Evolutionary conservation across 2,113 vertebrate species (phyloP).

Genomic region (Murina feae): DNA sequence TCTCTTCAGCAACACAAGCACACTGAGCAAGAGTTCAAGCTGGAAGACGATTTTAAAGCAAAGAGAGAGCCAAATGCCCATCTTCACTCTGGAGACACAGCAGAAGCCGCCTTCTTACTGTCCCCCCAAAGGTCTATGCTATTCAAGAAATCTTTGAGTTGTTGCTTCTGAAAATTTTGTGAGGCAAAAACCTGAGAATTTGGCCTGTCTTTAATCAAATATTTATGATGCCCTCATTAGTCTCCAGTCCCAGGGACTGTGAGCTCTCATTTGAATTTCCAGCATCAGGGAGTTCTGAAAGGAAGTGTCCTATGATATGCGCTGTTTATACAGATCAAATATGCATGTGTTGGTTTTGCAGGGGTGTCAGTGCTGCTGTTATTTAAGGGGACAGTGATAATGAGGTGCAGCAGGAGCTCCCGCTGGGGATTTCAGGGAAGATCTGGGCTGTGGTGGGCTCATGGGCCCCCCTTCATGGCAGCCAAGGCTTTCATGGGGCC

Average conservation of each 20-base stretch:
- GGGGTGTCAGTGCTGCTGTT: constrained; percentile 64
- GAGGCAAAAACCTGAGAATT: constrained; percentile 61
- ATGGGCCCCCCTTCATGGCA: constrained; percentile 9
- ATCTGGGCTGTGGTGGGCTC: constrained; percentile 65
- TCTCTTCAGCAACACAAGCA: neutral
- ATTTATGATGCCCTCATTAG: constrained; percentile 69
- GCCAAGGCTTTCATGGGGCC: constrained; percentile 68
- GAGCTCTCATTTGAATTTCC: constrained; percentile 71
- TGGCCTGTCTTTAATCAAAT: constrained; percentile 73
- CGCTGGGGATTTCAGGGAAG: constrained; percentile 48
- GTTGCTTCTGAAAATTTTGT: constrained; percentile 41
- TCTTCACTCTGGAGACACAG: neutral
- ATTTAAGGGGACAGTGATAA: constrained; percentile 70
- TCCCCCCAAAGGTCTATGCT: constrained; percentile 19
- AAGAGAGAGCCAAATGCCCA: neutral
- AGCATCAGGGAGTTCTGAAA: constrained; percentile 64
- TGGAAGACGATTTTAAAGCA: neutral
- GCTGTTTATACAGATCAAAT: constrained; percentile 68
- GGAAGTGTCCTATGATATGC: constrained; percentile 45
- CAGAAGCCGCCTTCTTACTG: constrained; percentile 2
- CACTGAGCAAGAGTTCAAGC: neutral
- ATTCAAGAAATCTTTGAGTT: constrained; percentile 39
- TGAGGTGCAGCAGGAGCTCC: constrained; percentile 53
- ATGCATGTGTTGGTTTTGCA: constrained; percentile 75
- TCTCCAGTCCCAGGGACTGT: constrained; percentile 55